A percentile compares a stretch with the other conserved stretches of the same genome.
phyloP scores from a whole-genome alignment of 35 echinoderm and acorn worm genomes.

The Anneissia japonica region DNA sequence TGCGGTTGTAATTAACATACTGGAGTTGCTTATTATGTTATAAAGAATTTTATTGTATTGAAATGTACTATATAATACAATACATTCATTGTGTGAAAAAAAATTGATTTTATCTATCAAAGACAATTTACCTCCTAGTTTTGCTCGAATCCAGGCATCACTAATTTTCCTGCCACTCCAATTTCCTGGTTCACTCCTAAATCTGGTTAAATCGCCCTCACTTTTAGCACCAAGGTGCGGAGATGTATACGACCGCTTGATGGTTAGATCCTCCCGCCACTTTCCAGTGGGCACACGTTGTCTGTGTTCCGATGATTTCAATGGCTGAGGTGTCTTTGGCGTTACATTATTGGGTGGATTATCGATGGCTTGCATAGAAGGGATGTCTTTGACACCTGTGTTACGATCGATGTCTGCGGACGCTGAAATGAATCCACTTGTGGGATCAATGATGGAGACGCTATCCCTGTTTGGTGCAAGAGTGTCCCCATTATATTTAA shows the following conservation, averaged over 20 bases:
- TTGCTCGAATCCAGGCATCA: conserved; percentile 76
- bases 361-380: conserved; percentile 58
- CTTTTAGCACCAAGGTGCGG: conserved; percentile 28
- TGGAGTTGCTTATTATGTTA: no score
- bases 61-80: no score
- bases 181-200: conserved; percentile 80
- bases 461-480: conserved; percentile 75
- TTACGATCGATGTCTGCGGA: conserved; percentile 79
- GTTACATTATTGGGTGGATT: conserved; percentile 84
- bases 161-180: conserved; percentile 83
- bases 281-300: not conserved
- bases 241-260: conserved; percentile 3
- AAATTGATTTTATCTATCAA: no score
- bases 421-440: conserved; percentile 72
- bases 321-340: conserved; percentile 51
- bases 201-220: conserved; percentile 36
- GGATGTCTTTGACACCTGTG: conserved; percentile 54
- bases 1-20: no score
- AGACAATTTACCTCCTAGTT: conserved; percentile 84
- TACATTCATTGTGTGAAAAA: no score
- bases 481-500: conserved; percentile 90
- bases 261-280: not conserved
- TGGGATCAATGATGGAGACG: conserved; percentile 74
- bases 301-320: conserved; percentile 57
- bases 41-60: no score